Evolutionary conservation across 2,888 invertebrate species (phyloP).

Genomic region (Acrobasis consociella): DNA sequence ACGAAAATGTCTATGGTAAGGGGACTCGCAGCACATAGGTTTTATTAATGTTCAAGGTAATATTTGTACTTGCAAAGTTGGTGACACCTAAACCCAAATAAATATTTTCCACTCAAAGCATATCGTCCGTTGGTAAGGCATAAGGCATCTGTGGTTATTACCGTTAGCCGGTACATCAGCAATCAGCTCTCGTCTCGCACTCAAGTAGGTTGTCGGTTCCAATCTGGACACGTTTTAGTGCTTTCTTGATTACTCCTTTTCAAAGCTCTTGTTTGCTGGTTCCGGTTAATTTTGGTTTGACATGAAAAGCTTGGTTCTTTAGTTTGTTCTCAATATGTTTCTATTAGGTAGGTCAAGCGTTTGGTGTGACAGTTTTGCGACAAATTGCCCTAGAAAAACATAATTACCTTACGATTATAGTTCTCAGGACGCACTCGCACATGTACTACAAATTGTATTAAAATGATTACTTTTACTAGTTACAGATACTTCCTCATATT

Average conservation of each 20-base stretch:
- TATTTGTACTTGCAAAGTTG: too few species aligned
- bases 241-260: slow-evolving; percentile 3
- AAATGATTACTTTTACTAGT: too few species aligned
- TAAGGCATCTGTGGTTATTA: neutral
- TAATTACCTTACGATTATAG: too few species aligned
- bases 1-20: too few species aligned
- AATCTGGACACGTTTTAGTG: slow-evolving; percentile 14
- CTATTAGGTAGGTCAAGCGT: neutral
- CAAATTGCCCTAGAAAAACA: neutral
- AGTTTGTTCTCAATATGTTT: neutral
- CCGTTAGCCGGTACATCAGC: neutral
- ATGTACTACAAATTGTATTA: too few species aligned
- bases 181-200: neutral
- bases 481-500: too few species aligned
- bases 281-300: slow-evolving; percentile 8
- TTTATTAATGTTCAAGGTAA: too few species aligned
- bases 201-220: slow-evolving; percentile 2
- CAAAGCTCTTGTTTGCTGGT: neutral
- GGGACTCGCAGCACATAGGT: too few species aligned
- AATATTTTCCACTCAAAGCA: too few species aligned
- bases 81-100: too few species aligned
- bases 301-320: neutral
- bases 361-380: neutral
- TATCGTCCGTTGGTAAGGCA: neutral
- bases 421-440: too few species aligned